A percentile compares a stretch with the other conserved stretches of the same genome.
These are phyloP conservation scores for Grammomys surdaster DNA, from an alignment of 2,113 vertebrate genomes.

Conservation along the genomic window DNA sequence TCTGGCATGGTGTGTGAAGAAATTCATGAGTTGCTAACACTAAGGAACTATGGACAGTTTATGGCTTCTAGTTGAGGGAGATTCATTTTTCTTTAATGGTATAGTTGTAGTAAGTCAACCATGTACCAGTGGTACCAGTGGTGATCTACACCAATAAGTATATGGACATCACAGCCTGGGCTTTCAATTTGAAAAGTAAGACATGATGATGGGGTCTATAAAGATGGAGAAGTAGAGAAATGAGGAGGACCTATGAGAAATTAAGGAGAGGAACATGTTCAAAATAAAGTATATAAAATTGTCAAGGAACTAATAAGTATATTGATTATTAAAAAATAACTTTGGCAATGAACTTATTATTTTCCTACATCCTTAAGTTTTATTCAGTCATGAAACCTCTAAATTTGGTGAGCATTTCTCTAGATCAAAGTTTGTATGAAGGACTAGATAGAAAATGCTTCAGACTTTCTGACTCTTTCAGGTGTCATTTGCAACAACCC, in stretches of 20 bases:
- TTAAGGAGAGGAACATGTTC: neutral
- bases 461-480: neutral
- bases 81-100: neutral
- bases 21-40: neutral
- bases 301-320: neutral
- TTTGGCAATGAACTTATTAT: neutral
- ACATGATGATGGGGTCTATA: neutral
- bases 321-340: neutral
- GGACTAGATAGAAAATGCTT: neutral
- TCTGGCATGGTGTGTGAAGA: neutral
- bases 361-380: neutral
- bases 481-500: neutral
- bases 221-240: neutral
- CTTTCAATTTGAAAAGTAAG: neutral
- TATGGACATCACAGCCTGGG: neutral
- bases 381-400: neutral
- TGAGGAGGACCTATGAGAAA: neutral
- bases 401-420: neutral
- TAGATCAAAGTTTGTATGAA: slow-evolving; percentile 6
- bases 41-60: neutral
- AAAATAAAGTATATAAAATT: neutral
- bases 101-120: neutral
- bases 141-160: neutral
- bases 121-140: neutral
- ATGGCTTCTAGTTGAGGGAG: neutral